Percentiles rank a stretch among this genome's conserved stretches.
These are phyloP conservation scores for Felis catus DNA, from an alignment of 2,113 vertebrate species.

Conservation along the genomic window DNA sequence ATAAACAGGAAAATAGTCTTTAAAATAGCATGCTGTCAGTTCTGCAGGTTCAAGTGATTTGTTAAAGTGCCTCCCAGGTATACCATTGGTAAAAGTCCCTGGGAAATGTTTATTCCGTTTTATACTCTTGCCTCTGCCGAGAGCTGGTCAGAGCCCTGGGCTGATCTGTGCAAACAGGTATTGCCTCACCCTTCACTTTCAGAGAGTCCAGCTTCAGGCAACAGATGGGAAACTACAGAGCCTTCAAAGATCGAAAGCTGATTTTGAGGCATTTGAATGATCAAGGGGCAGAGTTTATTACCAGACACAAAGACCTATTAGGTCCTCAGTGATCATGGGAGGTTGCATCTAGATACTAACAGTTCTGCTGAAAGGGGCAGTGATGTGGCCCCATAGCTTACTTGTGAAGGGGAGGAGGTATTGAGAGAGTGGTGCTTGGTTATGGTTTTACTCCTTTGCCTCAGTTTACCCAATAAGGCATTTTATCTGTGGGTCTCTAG, in stretches of 20 bases:
- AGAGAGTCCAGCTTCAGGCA: background rate
- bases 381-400: background rate
- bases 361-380: background rate
- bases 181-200: background rate
- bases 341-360: background rate
- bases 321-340: background rate
- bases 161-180: background rate
- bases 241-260: background rate
- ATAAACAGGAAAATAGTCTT: background rate
- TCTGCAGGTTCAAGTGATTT: background rate
- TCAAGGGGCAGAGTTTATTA: background rate
- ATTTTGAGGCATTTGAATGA: background rate
- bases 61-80: constrained; percentile 16
- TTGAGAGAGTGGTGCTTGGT: background rate
- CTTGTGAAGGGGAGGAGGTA: rapidly evolving
- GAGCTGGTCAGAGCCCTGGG: background rate
- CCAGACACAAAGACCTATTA: background rate
- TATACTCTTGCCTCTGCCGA: background rate
- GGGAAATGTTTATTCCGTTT: constrained; percentile 24
- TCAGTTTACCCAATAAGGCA: background rate
- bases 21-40: background rate
- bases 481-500: background rate
- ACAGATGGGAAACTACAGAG: background rate
- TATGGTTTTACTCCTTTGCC: background rate
- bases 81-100: background rate